Evolutionary conservation across 1,140 invertebrate genomes (phyloP).

Genomic region (Leptinotarsa defecta): DNA sequence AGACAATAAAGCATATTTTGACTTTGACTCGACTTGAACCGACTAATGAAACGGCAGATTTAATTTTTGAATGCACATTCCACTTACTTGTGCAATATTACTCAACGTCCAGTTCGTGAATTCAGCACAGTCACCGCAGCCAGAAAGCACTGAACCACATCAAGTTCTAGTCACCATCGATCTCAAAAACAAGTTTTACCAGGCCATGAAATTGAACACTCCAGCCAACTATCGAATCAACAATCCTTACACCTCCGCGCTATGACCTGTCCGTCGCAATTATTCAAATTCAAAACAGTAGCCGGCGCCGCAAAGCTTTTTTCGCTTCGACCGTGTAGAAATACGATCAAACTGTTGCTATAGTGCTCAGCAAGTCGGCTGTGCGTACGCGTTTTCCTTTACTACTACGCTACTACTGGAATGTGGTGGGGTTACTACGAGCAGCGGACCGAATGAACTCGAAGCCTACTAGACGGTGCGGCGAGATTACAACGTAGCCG

Average conservation of each 20-base stretch:
- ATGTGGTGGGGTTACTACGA: constrained; percentile 51
- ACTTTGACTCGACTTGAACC: too few relatives aligned
- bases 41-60: too few relatives aligned
- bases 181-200: background rate
- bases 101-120: constrained; percentile 4
- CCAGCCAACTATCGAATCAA: background rate
- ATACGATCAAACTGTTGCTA: constrained; percentile 22
- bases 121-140: background rate
- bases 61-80: background rate
- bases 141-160: constrained; percentile 2
- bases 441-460: constrained; percentile 32
- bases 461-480: constrained; percentile 2
- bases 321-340: constrained; percentile 19
- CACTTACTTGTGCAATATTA: constrained; percentile 17
- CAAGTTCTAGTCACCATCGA: background rate
- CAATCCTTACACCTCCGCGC: constrained; percentile 18
- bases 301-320: constrained; percentile 12
- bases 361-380: constrained; percentile 18
- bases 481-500: constrained; percentile 23
- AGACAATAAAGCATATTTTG: too few relatives aligned
- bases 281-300: constrained; percentile 25
- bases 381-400: constrained; percentile 19
- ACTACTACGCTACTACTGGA: constrained; percentile 48
- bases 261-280: constrained; percentile 18
- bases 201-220: background rate